phyloP scores from a whole-genome alignment of 2,797 vertebrate genomes.

The Tangara arthus region DNA sequence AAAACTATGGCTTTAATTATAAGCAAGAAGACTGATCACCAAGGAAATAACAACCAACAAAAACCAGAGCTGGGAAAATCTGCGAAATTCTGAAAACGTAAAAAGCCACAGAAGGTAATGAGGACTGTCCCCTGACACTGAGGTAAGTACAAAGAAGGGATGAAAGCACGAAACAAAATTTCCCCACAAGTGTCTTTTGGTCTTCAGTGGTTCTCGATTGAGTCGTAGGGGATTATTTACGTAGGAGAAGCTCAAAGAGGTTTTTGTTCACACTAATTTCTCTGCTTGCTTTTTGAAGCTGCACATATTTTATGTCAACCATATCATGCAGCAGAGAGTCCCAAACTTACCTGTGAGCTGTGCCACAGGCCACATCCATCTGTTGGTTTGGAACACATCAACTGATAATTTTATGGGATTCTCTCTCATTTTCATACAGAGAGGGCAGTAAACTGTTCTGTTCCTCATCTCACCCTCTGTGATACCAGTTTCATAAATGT shows the following conservation, averaged over 20 bases:
- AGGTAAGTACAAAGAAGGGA: background rate
- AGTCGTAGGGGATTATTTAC: background rate
- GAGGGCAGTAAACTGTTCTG: background rate
- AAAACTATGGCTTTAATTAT: background rate
- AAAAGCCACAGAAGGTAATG: background rate
- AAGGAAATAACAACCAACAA: background rate
- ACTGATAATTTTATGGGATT: background rate
- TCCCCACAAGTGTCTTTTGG: background rate
- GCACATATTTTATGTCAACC: background rate
- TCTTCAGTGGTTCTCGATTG: background rate
- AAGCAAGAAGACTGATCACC: background rate
- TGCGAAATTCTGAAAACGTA: background rate
- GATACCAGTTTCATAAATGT: background rate
- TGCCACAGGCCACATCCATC: background rate
- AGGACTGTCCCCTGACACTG: background rate
- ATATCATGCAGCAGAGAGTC: background rate
- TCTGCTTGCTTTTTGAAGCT: background rate
- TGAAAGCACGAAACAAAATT: background rate
- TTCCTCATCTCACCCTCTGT: background rate
- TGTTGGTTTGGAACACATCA: background rate
- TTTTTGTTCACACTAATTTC: background rate
- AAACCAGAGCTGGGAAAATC: background rate
- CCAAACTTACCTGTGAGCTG: background rate
- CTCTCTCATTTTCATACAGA: background rate
- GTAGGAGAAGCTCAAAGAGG: rapidly evolving